Base-by-base conservation (phyloP, 2,113 vertebrate species). In the Zosterops borbonicus region DNA sequence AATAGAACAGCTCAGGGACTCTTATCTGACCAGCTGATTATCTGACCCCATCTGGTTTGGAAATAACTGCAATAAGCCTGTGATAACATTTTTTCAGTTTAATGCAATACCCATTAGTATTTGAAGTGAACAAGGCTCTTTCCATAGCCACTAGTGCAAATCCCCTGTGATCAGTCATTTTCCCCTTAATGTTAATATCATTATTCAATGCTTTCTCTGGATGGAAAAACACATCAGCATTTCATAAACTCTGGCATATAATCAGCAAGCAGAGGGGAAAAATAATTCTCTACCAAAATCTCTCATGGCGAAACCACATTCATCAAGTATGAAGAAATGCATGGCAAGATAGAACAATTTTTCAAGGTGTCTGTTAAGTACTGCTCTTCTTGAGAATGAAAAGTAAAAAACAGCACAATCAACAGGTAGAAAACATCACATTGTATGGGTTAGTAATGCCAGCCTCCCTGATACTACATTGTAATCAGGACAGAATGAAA, bases 61-160 rank as follows among this genome's bases (percentile, higher is more conserved):
- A 78, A 78, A 65, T 88, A 91, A 93, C 68, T 53, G n/a, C 86
- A 87, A 84, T 42, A 55, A 52, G n/a, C 23, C 39, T 50, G 46
- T 1, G 6, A 49, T 52, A 85, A 58, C 12, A 59, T 89, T 35
- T 23, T 9, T 92, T 76, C 82, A 64, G 39, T 53, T 97, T 91
- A 83, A 90, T 6, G 28, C 69, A 96, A 96, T 95, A 47, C 13
- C 35, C 67, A 87, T 92, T 64, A 96, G 79, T 83, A 73, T 76
- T 87, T 87, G 42, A 96, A 91, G 33, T 29, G 5, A 96, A 68
- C 9, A 22, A 56, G 33, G 12, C 15, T 95, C 79, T 93, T 96
- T 46, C 55, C 87, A 42, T 83, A 97, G 89, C 35, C 58, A 59
- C 42, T 69, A 14, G 24, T 42, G 44, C 6, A 4, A 63, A 92